Percentiles rank a stretch among this genome's conserved stretches.
phyloP scores from a whole-genome alignment of 1,140 invertebrate genomes.

The Ericerus pela region DNA sequence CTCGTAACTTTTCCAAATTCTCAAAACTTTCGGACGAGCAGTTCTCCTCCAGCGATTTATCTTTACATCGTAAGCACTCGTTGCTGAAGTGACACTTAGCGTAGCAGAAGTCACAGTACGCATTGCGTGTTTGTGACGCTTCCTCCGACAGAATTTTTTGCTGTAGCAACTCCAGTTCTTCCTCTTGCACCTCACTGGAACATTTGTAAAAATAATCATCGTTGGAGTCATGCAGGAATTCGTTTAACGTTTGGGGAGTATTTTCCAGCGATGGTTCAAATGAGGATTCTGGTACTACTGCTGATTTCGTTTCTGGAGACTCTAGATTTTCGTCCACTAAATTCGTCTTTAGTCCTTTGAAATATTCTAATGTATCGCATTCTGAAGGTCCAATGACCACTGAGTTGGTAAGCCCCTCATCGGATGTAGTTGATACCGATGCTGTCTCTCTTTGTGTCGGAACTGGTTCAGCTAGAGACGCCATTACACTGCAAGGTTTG shows the following conservation, averaged over 20 bases:
- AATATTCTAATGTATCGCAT: constrained; percentile 37
- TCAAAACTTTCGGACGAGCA: constrained; percentile 2
- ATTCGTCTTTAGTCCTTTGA: constrained; percentile 35
- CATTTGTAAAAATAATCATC: constrained; percentile 7
- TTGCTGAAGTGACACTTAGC: constrained; percentile 3
- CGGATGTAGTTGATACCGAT: no score
- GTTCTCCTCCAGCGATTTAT: not conserved
- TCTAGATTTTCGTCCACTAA: constrained; percentile 23
- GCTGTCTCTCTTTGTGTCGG: no score
- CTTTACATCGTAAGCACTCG: not conserved
- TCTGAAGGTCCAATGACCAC: constrained; percentile 40
- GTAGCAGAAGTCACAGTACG: not conserved
- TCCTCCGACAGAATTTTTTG: not conserved
- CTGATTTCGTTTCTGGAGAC: not conserved
- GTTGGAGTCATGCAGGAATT: not conserved
- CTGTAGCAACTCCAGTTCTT: not conserved
- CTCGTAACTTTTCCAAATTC: not conserved
- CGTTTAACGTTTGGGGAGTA: not conserved
- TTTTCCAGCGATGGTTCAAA: no score
- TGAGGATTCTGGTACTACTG: not conserved
- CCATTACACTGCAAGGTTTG: no score
- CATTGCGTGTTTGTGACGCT: not conserved
- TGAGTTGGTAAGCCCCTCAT: no score
- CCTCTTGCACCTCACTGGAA: no score
- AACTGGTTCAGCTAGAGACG: no score